Evolutionary conservation across 2,113 vertebrate species (phyloP).

Genomic region (Alectura lathami): DNA sequence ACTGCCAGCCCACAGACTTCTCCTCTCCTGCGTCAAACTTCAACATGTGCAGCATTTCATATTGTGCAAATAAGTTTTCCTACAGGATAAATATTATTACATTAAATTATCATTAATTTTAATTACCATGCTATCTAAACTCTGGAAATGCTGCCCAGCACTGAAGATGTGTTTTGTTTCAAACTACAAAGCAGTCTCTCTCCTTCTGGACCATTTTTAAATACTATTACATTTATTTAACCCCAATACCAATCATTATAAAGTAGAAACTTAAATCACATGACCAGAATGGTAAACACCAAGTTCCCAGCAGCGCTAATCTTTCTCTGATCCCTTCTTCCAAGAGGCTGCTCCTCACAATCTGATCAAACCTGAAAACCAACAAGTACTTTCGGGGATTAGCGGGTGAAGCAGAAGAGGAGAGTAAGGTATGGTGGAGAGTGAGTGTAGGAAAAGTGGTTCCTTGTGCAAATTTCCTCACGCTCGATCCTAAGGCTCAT

Average conservation of each 20-base stretch:
- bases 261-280: constrained; percentile 18
- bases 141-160: not conserved
- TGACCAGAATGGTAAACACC: not conserved
- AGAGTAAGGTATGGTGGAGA: not conserved
- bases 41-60: not conserved
- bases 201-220: not conserved
- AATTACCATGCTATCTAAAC: not conserved
- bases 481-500: not conserved
- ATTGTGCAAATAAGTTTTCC: constrained; percentile 6
- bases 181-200: constrained; percentile 3
- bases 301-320: not conserved
- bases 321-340: constrained; percentile 25
- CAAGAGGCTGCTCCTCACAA: constrained; percentile 8
- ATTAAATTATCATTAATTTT: constrained; percentile 43
- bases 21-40: not conserved
- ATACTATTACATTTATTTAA: constrained; percentile 21
- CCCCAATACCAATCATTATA: not conserved
- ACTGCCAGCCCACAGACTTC: not conserved
- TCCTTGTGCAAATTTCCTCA: not conserved
- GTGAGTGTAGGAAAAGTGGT: not conserved
- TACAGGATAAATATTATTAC: constrained; percentile 10
- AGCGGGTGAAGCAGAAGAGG: constrained; percentile 6
- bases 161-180: constrained; percentile 22
- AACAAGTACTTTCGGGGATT: constrained; percentile 5
- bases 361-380: constrained; percentile 47